Conservation (phyloP, 2,888 invertebrate genomes). For the Parapristionchus giblindavisi region DNA sequence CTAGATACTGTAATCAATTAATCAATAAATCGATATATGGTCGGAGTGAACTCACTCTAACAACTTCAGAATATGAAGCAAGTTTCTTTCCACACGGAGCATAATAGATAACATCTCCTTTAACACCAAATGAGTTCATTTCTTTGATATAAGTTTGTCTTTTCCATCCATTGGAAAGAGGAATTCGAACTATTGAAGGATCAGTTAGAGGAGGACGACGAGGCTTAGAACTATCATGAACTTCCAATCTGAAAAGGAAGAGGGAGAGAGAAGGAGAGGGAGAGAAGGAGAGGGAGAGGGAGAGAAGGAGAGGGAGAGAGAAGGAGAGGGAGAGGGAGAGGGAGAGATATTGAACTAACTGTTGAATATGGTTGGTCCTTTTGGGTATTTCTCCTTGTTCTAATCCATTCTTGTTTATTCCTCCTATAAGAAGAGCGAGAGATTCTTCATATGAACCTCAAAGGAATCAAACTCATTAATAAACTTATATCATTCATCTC, state of each 20-base stretch:
- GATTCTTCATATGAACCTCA: too few relatives aligned
- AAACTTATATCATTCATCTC: too few relatives aligned
- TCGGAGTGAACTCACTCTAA: constrained; percentile 71
- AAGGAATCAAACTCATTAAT: too few relatives aligned
- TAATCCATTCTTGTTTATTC: not conserved
- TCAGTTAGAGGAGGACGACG: constrained; percentile 34
- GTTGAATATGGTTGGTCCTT: not conserved
- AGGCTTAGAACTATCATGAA: not conserved
- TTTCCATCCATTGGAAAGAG: constrained; percentile 47
- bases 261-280: constrained; percentile 3
- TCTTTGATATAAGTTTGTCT: constrained; percentile 60
- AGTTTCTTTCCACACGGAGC: constrained; percentile 78
- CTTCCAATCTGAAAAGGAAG: constrained; percentile 4
- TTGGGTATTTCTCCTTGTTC: not conserved
- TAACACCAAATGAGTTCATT: constrained; percentile 77
- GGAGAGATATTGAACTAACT: not conserved
- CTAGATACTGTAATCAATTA: constrained; percentile 78
- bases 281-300: not conserved
- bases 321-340: not conserved
- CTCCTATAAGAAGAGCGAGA: not conserved
- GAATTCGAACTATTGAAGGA: constrained; percentile 2
- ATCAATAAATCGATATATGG: not conserved
- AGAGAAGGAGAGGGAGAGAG: constrained; percentile 1
- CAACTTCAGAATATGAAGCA: constrained; percentile 76
- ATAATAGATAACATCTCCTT: constrained; percentile 91